Evolutionary conservation across 2,888 invertebrate genomes (phyloP).

Genomic region (Drosophila cognata): DNA sequence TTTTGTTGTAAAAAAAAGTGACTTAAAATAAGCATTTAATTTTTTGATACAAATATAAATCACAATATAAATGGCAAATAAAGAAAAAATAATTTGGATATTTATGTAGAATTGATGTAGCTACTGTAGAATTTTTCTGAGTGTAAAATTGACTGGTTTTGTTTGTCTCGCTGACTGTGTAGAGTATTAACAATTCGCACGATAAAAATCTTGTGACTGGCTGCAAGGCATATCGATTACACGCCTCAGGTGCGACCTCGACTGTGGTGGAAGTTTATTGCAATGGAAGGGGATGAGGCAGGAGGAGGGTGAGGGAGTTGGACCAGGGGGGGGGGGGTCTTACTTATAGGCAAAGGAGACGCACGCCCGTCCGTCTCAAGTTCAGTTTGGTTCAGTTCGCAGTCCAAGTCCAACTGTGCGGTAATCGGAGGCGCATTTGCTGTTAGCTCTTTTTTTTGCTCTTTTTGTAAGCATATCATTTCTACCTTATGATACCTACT

Average conservation of each 20-base stretch:
- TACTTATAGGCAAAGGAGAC: slow-evolving; percentile 26
- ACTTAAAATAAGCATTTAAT: background rate
- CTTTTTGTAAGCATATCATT: slow-evolving; percentile 36
- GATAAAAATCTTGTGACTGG: slow-evolving; percentile 71
- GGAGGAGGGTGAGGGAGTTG: background rate
- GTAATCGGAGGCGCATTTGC: slow-evolving; percentile 70
- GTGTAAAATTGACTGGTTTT: slow-evolving; percentile 30
- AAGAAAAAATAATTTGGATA: background rate
- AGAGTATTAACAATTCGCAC: slow-evolving; percentile 80
- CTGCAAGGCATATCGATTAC: slow-evolving; percentile 74
- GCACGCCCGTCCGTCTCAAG: slow-evolving; percentile 72
- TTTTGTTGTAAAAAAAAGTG: too few species aligned
- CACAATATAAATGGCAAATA: background rate
- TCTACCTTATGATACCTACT: slow-evolving; percentile 45
- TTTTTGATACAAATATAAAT: background rate
- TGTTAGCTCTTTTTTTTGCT: slow-evolving; percentile 40
- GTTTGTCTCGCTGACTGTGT: slow-evolving; percentile 28
- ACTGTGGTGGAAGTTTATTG: slow-evolving; percentile 32
- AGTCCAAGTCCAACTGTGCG: slow-evolving; percentile 56
- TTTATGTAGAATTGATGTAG: background rate
- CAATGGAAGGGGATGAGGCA: background rate
- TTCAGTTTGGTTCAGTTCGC: slow-evolving; percentile 55
- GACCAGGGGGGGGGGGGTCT: background rate
- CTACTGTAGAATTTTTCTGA: background rate
- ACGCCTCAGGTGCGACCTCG: slow-evolving; percentile 81